Evolutionary conservation across 1,140 invertebrate genomes (phyloP), one percentile per base, ranked within the genome.

Genomic region (Drosophila ogumai): DNA sequence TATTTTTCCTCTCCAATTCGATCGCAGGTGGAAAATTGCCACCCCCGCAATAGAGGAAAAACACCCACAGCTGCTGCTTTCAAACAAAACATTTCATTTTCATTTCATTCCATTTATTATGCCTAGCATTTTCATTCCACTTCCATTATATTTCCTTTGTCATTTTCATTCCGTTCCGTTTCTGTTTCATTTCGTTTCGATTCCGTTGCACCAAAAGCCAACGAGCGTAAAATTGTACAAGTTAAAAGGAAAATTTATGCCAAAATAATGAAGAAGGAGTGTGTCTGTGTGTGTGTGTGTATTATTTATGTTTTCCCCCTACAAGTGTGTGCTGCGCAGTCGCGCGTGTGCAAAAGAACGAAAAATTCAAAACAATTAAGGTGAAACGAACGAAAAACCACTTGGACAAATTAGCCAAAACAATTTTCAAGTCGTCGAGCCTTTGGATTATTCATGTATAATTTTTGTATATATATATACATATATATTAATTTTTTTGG

Each of bases 221-320:
- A 90, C 50, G 41, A 81, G 85, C 84, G 85, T 88, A 52, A 88
- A 88, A 88, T 84, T 88, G 65, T 71, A 54, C 56, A 87, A 88
- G 76, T 84, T 84, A 88, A 88, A 88, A 77, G 81, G 64, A 79
- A 79, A 71, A 71, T 73, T 78, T 40, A 60, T 77, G 74, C 74
- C 74, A 60, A 67, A 52, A 68, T 44, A 76, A 44, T 63, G 3
- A 61, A n/a, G 19, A 3, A 50, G 25, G 25, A 31, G 25, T 17
- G 9, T 5, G 12, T 32, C 17, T 7, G 32, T 32, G 60, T 40
- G 61, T 7, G 32, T 32, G 60, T 40, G 61, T 36, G 38, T 38
- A 25, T 28, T 52, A 43, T 66, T 65, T 61, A 34, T 61, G 40
- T 28, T 66, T 66, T 60, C 34, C 15, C 28, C 15, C 17, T 6